These are phyloP conservation scores for Hoplodrina ambigua DNA, from an alignment of 2,888 invertebrate genomes.

Conservation along the genomic window DNA sequence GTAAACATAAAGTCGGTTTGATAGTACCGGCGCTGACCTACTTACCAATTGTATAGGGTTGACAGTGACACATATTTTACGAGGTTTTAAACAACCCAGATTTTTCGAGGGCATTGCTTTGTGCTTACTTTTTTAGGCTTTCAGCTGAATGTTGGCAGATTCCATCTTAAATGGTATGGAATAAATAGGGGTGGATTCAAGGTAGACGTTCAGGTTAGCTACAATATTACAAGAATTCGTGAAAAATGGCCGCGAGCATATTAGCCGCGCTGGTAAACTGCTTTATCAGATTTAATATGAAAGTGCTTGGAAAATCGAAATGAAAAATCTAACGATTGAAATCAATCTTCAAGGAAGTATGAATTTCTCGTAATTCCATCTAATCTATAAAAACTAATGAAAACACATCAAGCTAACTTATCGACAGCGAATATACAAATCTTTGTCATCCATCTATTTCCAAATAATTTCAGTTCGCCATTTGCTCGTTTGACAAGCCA, in stretches of 20 bases:
- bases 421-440: conserved; percentile 8
- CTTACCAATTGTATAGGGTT: conserved; percentile 44
- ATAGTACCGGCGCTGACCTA: conserved; percentile 59
- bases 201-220: neutral
- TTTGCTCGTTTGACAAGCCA: conserved; percentile 14
- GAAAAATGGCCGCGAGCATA: neutral
- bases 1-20: conserved; percentile 50
- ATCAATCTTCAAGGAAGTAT: too few species aligned
- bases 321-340: too few species aligned
- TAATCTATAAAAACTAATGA: neutral
- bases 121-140: conserved; percentile 24
- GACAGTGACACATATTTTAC: conserved; percentile 56
- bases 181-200: conserved; percentile 1
- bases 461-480: conserved; percentile 24
- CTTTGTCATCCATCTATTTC: conserved; percentile 19
- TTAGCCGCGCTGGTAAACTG: neutral
- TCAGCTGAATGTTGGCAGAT: conserved; percentile 30
- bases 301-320: neutral
- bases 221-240: neutral
- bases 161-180: conserved; percentile 28
- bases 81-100: conserved; percentile 44
- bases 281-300: neutral
- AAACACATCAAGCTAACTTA: neutral
- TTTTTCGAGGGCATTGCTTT: conserved; percentile 50
- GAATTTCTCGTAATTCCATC: neutral